A percentile compares a stretch with the other conserved stretches of the same genome.
Conservation (phyloP, 1,140 invertebrate genomes). For the Spodoptera frugiperda region DNA sequence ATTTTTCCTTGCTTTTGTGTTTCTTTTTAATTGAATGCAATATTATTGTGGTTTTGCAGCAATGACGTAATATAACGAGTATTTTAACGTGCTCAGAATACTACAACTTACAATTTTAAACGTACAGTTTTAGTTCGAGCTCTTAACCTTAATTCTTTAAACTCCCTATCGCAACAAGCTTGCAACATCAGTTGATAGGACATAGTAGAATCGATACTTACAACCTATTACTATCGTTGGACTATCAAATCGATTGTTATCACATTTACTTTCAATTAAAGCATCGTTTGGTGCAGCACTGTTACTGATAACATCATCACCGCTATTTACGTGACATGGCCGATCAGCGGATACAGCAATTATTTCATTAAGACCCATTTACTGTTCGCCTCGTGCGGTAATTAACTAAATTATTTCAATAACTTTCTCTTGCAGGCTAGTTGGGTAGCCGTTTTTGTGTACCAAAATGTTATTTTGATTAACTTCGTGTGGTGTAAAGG, state of each 20-base stretch:
- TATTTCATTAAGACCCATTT: constrained; percentile 68
- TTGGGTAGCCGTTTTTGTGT: background rate
- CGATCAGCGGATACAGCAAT: constrained; percentile 64
- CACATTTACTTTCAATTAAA: constrained; percentile 27
- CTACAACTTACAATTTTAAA: too few species aligned
- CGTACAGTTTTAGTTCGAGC: too few species aligned
- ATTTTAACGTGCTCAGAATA: too few species aligned
- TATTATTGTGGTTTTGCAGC: too few species aligned
- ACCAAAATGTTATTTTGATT: background rate
- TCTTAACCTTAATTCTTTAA: too few species aligned
- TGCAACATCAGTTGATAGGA: too few species aligned
- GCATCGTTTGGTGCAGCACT: constrained; percentile 8
- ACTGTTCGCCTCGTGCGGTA: constrained; percentile 35
- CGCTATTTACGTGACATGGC: constrained; percentile 8
- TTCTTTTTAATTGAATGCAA: too few species aligned
- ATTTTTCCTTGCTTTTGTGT: too few species aligned
- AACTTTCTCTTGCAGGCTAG: constrained; percentile 30
- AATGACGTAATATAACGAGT: too few species aligned
- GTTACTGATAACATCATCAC: constrained; percentile 31
- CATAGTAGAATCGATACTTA: too few species aligned
- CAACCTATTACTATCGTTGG: too few species aligned
- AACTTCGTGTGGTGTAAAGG: background rate
- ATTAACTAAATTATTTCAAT: constrained; percentile 39
- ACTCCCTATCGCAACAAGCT: too few species aligned
- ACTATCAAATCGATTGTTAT: constrained; percentile 18